Conservation (phyloP, 2,888 invertebrate genomes). For the Hemistola chrysoprasaria region DNA sequence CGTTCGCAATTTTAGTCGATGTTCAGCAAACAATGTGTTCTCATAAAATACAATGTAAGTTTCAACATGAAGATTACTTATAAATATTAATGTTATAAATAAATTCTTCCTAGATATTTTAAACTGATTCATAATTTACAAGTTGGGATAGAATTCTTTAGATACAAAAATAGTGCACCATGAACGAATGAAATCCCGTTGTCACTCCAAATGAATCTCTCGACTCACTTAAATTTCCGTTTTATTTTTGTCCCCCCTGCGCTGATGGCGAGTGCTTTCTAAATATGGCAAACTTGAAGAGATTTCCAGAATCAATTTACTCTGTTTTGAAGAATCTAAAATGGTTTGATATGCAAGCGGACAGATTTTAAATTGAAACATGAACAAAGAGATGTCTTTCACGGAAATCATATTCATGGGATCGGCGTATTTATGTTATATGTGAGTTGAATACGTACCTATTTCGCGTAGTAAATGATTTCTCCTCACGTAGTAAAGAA, state of each 20-base stretch:
- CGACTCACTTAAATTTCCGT: constrained; percentile 66
- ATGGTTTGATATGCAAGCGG: constrained; percentile 15
- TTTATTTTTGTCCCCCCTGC: constrained; percentile 67
- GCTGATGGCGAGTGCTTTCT: constrained; percentile 45
- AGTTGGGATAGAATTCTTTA: constrained; percentile 7
- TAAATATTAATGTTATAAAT: no score
- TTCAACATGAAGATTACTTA: constrained; percentile 11
- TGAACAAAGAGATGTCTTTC: no score
- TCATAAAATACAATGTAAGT: constrained; percentile 7
- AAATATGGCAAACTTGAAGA: constrained; percentile 48
- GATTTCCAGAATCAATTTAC: constrained; percentile 39
- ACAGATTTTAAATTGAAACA: no score
- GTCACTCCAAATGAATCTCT: constrained; percentile 73
- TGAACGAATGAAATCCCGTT: constrained; percentile 62
- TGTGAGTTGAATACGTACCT: no score
- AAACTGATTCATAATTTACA: no score
- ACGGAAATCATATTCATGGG: no score
- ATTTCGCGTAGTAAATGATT: constrained; percentile 9
- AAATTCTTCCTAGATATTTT: no score
- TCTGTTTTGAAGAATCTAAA: constrained; percentile 7
- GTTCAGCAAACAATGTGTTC: background rate
- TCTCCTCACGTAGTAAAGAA: constrained; percentile 17
- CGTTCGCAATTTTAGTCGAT: background rate
- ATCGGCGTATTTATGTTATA: no score
- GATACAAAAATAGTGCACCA: constrained; percentile 50